Evolutionary conservation across 1,140 invertebrate species (phyloP).

Genomic region (Cylas formicarius): DNA sequence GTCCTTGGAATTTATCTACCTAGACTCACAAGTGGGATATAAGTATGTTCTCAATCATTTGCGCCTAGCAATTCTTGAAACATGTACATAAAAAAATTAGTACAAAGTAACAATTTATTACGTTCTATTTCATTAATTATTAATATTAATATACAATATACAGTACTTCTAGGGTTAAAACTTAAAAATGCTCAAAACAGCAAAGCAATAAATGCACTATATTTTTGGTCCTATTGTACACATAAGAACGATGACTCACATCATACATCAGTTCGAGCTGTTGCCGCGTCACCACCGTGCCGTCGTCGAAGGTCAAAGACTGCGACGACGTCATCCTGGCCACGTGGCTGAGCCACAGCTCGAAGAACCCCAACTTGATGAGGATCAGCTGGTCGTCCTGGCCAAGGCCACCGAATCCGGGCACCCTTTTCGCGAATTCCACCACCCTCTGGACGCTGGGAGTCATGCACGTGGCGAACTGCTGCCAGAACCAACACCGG

Average conservation of each 20-base stretch:
- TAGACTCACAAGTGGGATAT: no score
- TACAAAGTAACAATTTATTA: no score
- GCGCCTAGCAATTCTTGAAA: no score
- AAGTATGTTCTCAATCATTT: no score
- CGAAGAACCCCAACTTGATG: conserved; percentile 94
- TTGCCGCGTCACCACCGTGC: conserved; percentile 73
- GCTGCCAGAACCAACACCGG: conserved; percentile 68
- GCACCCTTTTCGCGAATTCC: conserved; percentile 87
- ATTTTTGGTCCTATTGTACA: no score
- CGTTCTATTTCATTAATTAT: no score
- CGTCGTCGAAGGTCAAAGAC: conserved; percentile 86
- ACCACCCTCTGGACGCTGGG: conserved; percentile 86
- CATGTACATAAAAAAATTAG: no score
- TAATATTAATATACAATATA: no score
- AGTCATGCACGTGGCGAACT: conserved; percentile 69
- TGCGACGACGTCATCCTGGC: conserved; percentile 73
- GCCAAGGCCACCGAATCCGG: conserved; percentile 77
- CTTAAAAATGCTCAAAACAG: no score
- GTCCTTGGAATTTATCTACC: no score
- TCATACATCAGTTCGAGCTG: conserved; percentile 91
- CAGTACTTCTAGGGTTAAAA: neutral
- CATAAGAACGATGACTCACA: conserved; percentile 63
- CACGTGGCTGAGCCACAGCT: conserved; percentile 88
- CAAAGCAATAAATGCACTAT: no score
- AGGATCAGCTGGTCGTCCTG: conserved; percentile 92